Evolutionary conservation across 2,113 vertebrate species (phyloP).

Genomic region (Tragelaphus strepsiceros): DNA sequence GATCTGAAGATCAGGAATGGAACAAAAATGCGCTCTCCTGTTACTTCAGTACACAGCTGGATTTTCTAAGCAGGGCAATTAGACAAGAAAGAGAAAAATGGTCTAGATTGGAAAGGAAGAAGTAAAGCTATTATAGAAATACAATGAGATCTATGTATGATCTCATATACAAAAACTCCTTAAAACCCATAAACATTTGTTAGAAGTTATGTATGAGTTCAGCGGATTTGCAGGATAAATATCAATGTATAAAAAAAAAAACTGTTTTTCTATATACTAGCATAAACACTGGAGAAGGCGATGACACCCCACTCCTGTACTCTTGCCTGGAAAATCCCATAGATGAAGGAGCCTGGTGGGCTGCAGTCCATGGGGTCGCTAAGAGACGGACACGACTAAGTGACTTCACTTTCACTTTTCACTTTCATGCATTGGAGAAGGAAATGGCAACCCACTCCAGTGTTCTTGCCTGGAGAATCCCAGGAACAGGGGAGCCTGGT

Average conservation of each 20-base stretch:
- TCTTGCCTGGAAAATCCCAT: too few relatives aligned
- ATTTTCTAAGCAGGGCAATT: not conserved
- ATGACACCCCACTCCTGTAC: too few relatives aligned
- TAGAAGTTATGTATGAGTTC: not conserved
- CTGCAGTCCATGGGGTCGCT: accelerated
- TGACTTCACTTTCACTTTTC: too few relatives aligned
- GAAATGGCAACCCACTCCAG: not conserved
- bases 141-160: not conserved
- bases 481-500: accelerated
- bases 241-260: not conserved
- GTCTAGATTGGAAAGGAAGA: not conserved
- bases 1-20: not conserved
- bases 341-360: too few relatives aligned
- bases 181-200: not conserved
- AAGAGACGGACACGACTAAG: accelerated
- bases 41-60: not conserved
- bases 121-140: not conserved
- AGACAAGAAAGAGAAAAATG: not conserved
- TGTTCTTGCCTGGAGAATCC: not conserved
- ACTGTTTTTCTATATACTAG: not conserved
- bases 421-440: too few relatives aligned
- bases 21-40: not conserved
- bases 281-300: not conserved
- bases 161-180: not conserved
- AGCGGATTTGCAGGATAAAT: not conserved